These are phyloP conservation scores for Tetrapedia diversipes DNA, from an alignment of 2,888 invertebrate species.

Conservation along the genomic window DNA sequence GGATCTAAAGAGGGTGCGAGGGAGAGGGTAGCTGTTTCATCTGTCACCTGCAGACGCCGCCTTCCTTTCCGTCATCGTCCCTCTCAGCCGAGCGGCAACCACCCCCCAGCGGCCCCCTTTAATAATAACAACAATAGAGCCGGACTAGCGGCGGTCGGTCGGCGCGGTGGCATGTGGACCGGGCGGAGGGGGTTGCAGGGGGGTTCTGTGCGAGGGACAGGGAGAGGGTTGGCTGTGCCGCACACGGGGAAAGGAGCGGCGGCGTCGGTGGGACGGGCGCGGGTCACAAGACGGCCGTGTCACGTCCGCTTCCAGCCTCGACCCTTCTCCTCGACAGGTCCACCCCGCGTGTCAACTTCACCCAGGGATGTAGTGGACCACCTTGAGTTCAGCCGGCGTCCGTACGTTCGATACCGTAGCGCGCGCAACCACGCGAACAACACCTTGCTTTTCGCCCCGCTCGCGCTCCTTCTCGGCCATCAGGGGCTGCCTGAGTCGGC, in stretches of 20 bases:
- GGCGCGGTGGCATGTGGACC: slow-evolving; percentile 73
- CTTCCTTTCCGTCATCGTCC: slow-evolving; percentile 83
- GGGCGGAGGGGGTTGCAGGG: slow-evolving; percentile 50
- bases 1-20: slow-evolving; percentile 62
- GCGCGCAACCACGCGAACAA: slow-evolving; percentile 51
- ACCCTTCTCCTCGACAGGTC: slow-evolving; percentile 76
- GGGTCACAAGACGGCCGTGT: slow-evolving; percentile 82
- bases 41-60: slow-evolving; percentile 83
- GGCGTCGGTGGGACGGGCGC: slow-evolving; percentile 68
- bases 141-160: slow-evolving; percentile 75
- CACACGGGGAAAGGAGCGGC: slow-evolving; percentile 26
- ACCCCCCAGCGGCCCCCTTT: slow-evolving; percentile 75
- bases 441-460: slow-evolving; percentile 16
- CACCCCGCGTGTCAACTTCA: slow-evolving; percentile 77
- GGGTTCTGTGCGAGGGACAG: slow-evolving; percentile 6
- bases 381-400: slow-evolving; percentile 58
- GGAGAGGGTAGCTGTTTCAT: slow-evolving; percentile 80
- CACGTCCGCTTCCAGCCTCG: slow-evolving; percentile 81
- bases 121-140: slow-evolving; percentile 82
- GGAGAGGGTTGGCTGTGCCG: slow-evolving; percentile 4
- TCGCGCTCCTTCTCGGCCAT: neutral
- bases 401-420: slow-evolving; percentile 51
- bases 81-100: slow-evolving; percentile 73
- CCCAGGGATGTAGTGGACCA: slow-evolving; percentile 68
- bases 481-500: too few species aligned